Base-by-base conservation (phyloP, 2,888 invertebrate genomes). In the Tridacna gigas region DNA sequence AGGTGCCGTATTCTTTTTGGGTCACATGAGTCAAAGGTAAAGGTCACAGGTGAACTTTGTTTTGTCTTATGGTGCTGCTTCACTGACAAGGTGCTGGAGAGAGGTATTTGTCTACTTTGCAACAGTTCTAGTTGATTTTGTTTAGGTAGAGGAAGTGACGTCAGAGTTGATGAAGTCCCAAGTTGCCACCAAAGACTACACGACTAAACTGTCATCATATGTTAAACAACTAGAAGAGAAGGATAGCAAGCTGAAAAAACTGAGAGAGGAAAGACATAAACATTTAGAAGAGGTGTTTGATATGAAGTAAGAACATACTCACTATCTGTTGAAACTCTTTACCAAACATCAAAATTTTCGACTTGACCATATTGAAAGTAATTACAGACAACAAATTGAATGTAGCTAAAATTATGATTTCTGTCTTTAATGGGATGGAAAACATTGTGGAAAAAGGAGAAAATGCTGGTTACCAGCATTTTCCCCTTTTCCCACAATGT, bases 271-370 rank as follows among this genome's bases (percentile, higher is more conserved):
- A 94, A 95, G 97, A 89, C 96, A 96, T 88, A 95, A 96, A 77
- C 97, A 97, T 93, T 95, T 98, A 88, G 96, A 97, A 92, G 97
- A 97, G 94, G 96, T 97, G 80, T 96, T 97, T 89, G 97, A 97
- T 93, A 96, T 97, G 96, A 97, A 97, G 98, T 98, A 95, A 96
- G 96, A 94, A 9, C 2, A 37, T 37, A 37, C 7, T 37, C 3
- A 37, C 7, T 37, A 37, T 37, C 37, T 37, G 37, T 37, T 37
- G 2, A 37, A n/a, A 65, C 56, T n/a, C 56, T 4, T 56, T 56
- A 18, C 56, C 56, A 56, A 56, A 56, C 56, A 9, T 4, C 56
- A 56, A n/a, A 5, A 56, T 56, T 56, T 56, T 56, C 4, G 18
- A 9, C 56, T 20, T 56, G 56, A 3, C n/a, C 18, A n/a, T 3